These are phyloP conservation scores for Pterois miles DNA, from an alignment of 2,797 vertebrate species.

Conservation along the genomic window DNA sequence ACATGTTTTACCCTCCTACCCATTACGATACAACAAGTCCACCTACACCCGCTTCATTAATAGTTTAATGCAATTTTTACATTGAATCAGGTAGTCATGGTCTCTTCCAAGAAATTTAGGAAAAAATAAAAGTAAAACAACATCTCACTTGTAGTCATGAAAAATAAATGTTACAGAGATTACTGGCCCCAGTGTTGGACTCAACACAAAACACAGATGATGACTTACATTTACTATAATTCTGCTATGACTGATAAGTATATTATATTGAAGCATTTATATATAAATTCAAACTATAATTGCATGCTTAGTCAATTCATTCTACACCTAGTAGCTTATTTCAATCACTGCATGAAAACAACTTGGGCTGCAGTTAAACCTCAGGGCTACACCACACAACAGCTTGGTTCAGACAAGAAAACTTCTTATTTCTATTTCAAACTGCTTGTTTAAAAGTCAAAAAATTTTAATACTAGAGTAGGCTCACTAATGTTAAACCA, in stretches of 20 bases:
- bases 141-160: not conserved
- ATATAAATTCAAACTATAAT: not conserved
- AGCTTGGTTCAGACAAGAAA: not conserved
- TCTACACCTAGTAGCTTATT: not conserved
- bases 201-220: not conserved
- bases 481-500: not conserved
- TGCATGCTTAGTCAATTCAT: not conserved
- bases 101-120: not conserved
- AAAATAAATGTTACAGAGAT: not conserved
- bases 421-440: not conserved
- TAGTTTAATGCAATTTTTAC: not conserved
- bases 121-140: not conserved
- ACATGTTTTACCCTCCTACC: not conserved
- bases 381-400: no score
- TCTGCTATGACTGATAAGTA: not conserved
- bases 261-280: not conserved
- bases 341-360: not conserved
- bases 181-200: not conserved
- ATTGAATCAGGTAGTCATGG: not conserved
- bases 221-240: not conserved
- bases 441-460: not conserved
- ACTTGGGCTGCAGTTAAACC: not conserved
- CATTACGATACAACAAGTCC: not conserved
- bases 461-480: not conserved
- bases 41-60: not conserved